A percentile compares a stretch with the other conserved stretches of the same genome.
These are phyloP conservation scores for Piscicola geometra DNA, from an alignment of 2,888 invertebrate species.

Conservation along the genomic window DNA sequence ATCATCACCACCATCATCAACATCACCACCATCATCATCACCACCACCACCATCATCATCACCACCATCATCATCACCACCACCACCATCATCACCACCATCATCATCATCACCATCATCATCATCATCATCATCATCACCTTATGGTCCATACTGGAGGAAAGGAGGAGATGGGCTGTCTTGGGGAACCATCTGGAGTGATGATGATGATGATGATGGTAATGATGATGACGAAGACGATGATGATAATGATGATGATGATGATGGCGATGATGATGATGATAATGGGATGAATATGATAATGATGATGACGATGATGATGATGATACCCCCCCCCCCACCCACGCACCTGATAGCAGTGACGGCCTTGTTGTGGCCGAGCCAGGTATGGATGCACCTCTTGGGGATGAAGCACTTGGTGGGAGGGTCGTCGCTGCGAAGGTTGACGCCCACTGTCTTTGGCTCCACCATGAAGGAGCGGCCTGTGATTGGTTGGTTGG, in stretches of 20 bases:
- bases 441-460: constrained; percentile 82
- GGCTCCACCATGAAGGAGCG: constrained; percentile 88
- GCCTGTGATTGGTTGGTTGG: constrained; percentile 59
- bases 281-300: too few relatives aligned
- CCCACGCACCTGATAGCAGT: constrained; percentile 65
- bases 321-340: neutral
- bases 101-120: neutral
- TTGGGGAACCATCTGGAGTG: constrained; percentile 85
- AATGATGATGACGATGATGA: too few relatives aligned
- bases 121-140: constrained; percentile 68
- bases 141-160: constrained; percentile 92
- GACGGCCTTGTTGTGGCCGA: constrained; percentile 93
- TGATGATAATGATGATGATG: too few relatives aligned
- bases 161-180: constrained; percentile 87
- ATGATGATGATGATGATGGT: too few relatives aligned
- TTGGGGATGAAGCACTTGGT: constrained; percentile 94
- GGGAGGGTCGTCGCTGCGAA: constrained; percentile 80
- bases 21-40: too few relatives aligned
- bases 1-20: too few relatives aligned
- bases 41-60: too few relatives aligned
- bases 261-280: too few relatives aligned
- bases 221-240: too few relatives aligned
- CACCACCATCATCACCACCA: neutral
- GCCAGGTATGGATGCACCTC: constrained; percentile 90
- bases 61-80: too few relatives aligned